Conservation (phyloP, 2,113 vertebrate genomes). For the Pelvicachromis taeniatus region DNA sequence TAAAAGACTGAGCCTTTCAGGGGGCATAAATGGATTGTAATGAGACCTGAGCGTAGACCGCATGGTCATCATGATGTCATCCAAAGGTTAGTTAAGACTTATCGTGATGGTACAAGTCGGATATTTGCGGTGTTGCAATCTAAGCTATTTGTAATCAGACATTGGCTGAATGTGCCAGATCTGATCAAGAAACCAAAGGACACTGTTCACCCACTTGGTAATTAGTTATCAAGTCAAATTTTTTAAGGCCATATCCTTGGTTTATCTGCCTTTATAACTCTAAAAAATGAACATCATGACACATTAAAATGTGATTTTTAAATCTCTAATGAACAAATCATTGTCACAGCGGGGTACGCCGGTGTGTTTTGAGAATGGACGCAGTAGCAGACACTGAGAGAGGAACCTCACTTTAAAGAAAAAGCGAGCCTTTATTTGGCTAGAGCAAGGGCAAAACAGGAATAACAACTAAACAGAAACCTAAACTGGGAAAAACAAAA, state of each 20-base stretch:
- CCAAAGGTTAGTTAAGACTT: neutral
- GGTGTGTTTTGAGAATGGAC: too few relatives aligned
- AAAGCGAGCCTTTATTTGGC: too few relatives aligned
- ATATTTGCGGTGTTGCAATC: neutral
- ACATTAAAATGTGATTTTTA: neutral
- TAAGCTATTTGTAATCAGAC: neutral
- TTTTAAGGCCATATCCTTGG: fast-evolving
- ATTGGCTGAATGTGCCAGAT: neutral
- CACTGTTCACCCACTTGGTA: neutral
- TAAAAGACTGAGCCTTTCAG: neutral
- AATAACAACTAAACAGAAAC: too few relatives aligned
- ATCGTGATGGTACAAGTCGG: neutral
- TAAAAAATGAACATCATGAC: neutral
- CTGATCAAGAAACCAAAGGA: neutral
- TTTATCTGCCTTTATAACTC: neutral
- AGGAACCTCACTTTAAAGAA: too few relatives aligned
- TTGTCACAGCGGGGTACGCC: too few relatives aligned
- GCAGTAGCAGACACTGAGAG: too few relatives aligned
- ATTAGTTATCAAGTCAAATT: neutral
- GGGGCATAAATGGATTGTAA: too few relatives aligned
- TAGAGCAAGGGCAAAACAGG: too few relatives aligned
- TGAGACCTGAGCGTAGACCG: too few relatives aligned
- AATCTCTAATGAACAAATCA: neutral
- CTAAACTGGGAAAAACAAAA: too few relatives aligned
- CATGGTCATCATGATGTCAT: neutral